A percentile compares a stretch with the other conserved stretches of the same genome.
These are phyloP conservation scores for Catharus fuscescens DNA, from an alignment of 2,113 vertebrate genomes.

Conservation along the genomic window DNA sequence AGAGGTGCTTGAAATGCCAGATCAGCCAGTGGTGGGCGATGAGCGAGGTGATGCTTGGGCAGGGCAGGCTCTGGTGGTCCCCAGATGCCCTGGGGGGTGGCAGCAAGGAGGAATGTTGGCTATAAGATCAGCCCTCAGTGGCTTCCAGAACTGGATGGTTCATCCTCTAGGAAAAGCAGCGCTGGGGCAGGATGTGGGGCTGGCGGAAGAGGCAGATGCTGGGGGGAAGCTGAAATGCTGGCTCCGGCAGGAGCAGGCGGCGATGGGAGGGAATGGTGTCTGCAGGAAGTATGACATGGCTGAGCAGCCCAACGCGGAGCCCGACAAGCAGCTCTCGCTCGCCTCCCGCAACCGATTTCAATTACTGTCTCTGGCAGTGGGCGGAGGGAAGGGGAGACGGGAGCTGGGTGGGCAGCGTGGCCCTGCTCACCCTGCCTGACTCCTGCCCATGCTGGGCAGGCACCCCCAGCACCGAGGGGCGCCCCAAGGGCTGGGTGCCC, in stretches of 20 bases:
- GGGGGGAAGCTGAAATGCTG: not conserved
- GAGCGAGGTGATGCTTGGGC: rapidly evolving
- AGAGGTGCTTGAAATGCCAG: constrained; percentile 38
- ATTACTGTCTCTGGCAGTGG: not conserved
- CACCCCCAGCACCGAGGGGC: not conserved
- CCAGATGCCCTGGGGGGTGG: not conserved
- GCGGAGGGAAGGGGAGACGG: not conserved
- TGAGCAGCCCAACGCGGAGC: constrained; percentile 63
- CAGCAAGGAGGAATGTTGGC: not conserved
- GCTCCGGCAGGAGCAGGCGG: not conserved
- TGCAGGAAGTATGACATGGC: constrained; percentile 62
- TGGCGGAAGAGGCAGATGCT: rapidly evolving
- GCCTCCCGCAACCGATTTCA: constrained; percentile 27
- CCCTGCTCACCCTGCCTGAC: not conserved
- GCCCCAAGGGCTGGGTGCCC: not conserved
- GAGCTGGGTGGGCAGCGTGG: not conserved
- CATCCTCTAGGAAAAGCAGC: rapidly evolving
- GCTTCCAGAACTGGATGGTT: not conserved
- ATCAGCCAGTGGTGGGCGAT: rapidly evolving
- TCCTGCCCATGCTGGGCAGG: rapidly evolving
- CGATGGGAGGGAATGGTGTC: constrained; percentile 61
- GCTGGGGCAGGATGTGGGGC: not conserved
- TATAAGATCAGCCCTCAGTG: not conserved
- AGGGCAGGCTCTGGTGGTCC: not conserved
- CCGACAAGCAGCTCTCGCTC: not conserved